Evolutionary conservation across 2,113 vertebrate genomes (phyloP), one percentile per base, ranked within the genome.

Genomic region (Pardalotus punctatus): DNA sequence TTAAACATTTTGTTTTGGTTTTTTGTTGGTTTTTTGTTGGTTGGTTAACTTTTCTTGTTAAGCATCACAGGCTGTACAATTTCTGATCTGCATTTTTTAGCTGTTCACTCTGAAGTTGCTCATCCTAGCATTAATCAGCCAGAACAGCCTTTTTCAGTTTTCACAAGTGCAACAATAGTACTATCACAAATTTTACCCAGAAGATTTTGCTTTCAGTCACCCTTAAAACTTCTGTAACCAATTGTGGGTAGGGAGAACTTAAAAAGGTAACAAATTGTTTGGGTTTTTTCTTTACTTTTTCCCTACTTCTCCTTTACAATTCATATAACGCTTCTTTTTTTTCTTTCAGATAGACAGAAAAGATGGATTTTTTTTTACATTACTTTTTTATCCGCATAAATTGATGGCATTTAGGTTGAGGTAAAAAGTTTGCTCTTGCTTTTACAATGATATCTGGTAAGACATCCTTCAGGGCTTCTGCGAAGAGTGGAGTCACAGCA

Each of bases 181-280:
- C 22, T 74, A 21, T 27, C 27, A 71, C 6, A 58, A 38, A 70
- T 81, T 70, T 81, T 27, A 69, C 35, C 5, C 3, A 11, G 6
- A 71, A 51, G 14, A 18, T 48, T 60, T 58, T 29, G 42, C 18
- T 82, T 79, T 33, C 33, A 50, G 2, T 73, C 19, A 43, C 25
- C 18, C n/a, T 67, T 90, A 81, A 64, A 56, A 56, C n/a, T 1
- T 25, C 42, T 3, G 4, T 51, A 79, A 70, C 18, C 11, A 24
- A 3, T 9, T 78, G 38, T 10, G 5, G 5, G 0, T 0, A 4
- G 20, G 8, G 11, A 31, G 27, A 36, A 48, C 21, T 69, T 89
- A 29, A n/a, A 10, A 48, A 38, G 4, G 4, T 80, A 88, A 61
- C 47, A 57, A 53, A 61, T 6, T 10, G 2, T 61, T 72, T 27